Percentiles rank a stretch among this genome's conserved stretches.
These are phyloP conservation scores for Pluvianellus socialis DNA, from an alignment of 2,113 vertebrate species.

Conservation along the genomic window DNA sequence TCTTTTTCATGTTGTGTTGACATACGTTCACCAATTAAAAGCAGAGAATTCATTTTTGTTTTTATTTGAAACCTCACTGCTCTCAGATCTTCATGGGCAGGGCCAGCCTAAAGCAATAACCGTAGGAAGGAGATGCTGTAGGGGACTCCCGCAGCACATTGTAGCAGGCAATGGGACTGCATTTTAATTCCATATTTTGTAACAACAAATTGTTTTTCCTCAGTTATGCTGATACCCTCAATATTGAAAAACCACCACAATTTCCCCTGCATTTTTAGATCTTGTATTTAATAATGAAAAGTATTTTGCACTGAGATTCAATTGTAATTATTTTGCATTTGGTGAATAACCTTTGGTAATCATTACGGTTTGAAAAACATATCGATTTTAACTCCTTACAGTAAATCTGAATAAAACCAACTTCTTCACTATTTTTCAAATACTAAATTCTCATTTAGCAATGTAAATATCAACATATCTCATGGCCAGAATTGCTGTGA, in stretches of 20 bases:
- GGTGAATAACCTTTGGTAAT: background rate
- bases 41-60: background rate
- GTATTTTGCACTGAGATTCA: background rate
- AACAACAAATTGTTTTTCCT: background rate
- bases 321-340: background rate
- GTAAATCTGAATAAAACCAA: background rate
- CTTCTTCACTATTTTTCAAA: background rate
- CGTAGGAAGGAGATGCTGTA: background rate
- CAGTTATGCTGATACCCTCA: background rate
- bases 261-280: background rate
- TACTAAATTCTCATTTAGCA: background rate
- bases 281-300: background rate
- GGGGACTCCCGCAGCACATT: background rate
- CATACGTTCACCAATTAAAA: slow-evolving; percentile 27
- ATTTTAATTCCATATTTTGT: background rate
- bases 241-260: background rate
- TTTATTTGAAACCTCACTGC: background rate
- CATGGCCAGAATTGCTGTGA: background rate
- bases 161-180: background rate
- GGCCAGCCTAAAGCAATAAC: background rate
- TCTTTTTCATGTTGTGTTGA: slow-evolving; percentile 25
- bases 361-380: background rate
- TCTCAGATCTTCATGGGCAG: slow-evolving; percentile 17
- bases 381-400: background rate
- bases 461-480: background rate